Evolutionary conservation across 2,113 vertebrate species (phyloP).

Genomic region (Corvus hawaiiensis): DNA sequence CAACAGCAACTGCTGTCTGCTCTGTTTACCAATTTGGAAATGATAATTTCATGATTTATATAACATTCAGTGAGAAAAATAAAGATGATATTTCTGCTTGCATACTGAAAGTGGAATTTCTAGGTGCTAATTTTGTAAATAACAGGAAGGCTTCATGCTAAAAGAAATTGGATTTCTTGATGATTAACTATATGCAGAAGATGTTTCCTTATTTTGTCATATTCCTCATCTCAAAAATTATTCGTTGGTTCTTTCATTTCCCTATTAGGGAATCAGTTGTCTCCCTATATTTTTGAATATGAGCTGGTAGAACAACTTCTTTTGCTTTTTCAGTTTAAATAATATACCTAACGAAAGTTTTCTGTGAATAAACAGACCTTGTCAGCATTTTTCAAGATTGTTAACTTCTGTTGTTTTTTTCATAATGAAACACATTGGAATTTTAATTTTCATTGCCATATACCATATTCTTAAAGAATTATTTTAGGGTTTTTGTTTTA

Average conservation of each 20-base stretch:
- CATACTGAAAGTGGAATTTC: not conserved
- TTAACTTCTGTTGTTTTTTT: not conserved
- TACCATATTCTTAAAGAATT: not conserved
- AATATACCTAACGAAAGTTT: not conserved
- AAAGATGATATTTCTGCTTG: not conserved
- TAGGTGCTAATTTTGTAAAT: not conserved
- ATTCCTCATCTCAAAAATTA: not conserved
- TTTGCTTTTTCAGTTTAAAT: not conserved
- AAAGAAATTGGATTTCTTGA: not conserved
- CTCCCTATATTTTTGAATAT: not conserved
- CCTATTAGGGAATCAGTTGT: not conserved
- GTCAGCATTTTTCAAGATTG: not conserved
- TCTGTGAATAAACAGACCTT: not conserved
- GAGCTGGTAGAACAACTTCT: not conserved
- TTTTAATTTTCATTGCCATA: not conserved
- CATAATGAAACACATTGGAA: not conserved
- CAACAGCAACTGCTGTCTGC: not conserved
- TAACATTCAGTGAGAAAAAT: not conserved
- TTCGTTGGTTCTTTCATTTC: not conserved
- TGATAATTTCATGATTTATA: not conserved
- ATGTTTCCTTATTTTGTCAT: not conserved
- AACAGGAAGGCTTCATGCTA: not conserved
- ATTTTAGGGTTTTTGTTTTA: not conserved
- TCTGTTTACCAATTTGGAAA: not conserved
- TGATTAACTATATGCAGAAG: not conserved